A percentile compares a stretch with the other conserved stretches of the same genome.
Evolutionary conservation across 2,888 invertebrate species (phyloP).

Genomic region (Sipunculus nudus): DNA sequence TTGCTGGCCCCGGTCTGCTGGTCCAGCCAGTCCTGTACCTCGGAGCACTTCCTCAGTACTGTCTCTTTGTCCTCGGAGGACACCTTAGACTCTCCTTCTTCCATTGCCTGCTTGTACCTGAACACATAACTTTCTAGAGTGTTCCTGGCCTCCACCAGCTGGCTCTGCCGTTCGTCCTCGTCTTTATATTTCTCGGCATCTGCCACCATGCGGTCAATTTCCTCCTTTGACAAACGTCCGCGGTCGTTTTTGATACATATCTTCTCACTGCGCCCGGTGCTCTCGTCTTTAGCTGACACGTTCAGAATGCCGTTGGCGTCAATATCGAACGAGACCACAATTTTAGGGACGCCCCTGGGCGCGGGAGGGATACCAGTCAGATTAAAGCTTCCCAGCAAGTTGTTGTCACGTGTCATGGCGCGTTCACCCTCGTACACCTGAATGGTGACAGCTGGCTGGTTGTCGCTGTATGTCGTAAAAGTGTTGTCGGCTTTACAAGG

Average conservation of each 20-base stretch:
- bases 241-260: slow-evolving; percentile 88
- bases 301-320: slow-evolving; percentile 84
- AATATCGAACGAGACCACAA: slow-evolving; percentile 80
- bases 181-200: slow-evolving; percentile 57
- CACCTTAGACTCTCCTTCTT: slow-evolving; percentile 70
- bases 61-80: slow-evolving; percentile 75
- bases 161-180: slow-evolving; percentile 58
- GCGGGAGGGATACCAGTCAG: slow-evolving; percentile 59
- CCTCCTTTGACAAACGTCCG: slow-evolving; percentile 82
- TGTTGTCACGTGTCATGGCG: slow-evolving; percentile 95
- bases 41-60: slow-evolving; percentile 70
- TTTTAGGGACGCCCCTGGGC: slow-evolving; percentile 57
- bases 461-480: slow-evolving; percentile 91
- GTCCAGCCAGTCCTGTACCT: slow-evolving; percentile 83
- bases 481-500: slow-evolving; percentile 58
- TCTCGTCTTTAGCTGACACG: slow-evolving; percentile 71
- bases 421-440: slow-evolving; percentile 90
- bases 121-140: slow-evolving; percentile 53
- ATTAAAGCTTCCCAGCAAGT: slow-evolving; percentile 65
- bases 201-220: slow-evolving; percentile 77
- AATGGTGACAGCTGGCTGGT: slow-evolving; percentile 71
- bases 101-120: slow-evolving; percentile 70
- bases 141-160: slow-evolving; percentile 52
- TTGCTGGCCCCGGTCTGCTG: slow-evolving; percentile 80
- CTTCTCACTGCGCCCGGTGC: slow-evolving; percentile 80